Evolutionary conservation across 2,888 invertebrate genomes (phyloP).

Genomic region (Celastrina argiolus): DNA sequence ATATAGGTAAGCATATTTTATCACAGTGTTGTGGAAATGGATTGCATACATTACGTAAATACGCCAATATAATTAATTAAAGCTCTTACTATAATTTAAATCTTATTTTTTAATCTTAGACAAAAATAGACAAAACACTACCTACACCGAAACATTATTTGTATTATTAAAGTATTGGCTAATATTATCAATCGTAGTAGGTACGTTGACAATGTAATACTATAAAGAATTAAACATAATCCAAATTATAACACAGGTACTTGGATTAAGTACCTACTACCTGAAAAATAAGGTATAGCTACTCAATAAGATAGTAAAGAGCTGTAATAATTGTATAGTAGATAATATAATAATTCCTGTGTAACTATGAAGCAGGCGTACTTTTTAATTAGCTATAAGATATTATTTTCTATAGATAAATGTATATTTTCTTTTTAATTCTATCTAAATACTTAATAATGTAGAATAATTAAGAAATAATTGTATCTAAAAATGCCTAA

Average conservation of each 20-base stretch:
- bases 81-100: not conserved
- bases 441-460: conserved; percentile 13
- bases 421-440: conserved; percentile 12
- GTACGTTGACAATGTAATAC: too few relatives aligned
- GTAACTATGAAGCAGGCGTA: not conserved
- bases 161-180: too few relatives aligned
- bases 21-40: conserved; percentile 7
- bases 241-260: too few relatives aligned
- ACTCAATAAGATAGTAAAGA: too few relatives aligned
- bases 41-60: not conserved
- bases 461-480: conserved; percentile 11
- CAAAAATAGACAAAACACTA: too few relatives aligned
- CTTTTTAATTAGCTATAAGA: not conserved
- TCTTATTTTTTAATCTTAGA: not conserved
- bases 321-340: too few relatives aligned
- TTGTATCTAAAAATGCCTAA: conserved; percentile 6
- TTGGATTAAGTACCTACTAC: too few relatives aligned
- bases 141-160: not conserved
- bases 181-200: too few relatives aligned
- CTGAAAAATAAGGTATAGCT: too few relatives aligned
- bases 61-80: conserved; percentile 7
- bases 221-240: too few relatives aligned
- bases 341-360: not conserved
- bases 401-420: conserved; percentile 2
- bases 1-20: not conserved